Base-by-base conservation (phyloP, 2,113 vertebrate species). In the Mungos mungo region DNA sequence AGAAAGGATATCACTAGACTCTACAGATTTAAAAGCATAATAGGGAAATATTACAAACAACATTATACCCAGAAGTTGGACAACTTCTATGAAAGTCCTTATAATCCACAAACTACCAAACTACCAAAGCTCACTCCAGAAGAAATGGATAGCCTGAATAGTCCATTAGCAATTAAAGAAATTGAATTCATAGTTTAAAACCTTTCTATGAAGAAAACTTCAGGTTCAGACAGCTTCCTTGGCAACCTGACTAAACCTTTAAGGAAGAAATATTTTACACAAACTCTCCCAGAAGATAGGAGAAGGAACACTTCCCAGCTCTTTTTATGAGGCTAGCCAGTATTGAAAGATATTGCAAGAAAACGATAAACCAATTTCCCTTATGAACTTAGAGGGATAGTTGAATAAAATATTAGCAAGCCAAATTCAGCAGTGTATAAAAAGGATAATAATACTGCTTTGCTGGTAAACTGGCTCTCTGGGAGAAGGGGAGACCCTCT, bases 241-340 rank as follows among this genome's bases (percentile, higher is more conserved):
- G 65, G 52, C 80, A 85, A 89, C 85, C 50, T 79, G 63, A 47
- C 65, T 41, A 69, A 79, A 71, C 21, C 29, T 85, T 76, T 93
- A 52, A 93, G n/a, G 63, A 95, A 66, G 94, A 92, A 95, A 81
- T 91, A 57, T 60, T 80, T 52, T 95, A 63, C 16, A 47, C 84
- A 80, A 29, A 69, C 2, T 66, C 69, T 68, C 90, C 45, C 57
- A 65, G 38, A 65, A 85, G 65, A 52, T 54, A 69, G 60, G n/a
- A 90, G n/a, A n/a, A 69, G 68, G 52, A 47, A 35, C 31, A 74
- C n/a, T 74, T 74, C 25, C 29, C 66, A 92, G 9, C 52, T 92
- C 52, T 71, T 52, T 79, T 82, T 72, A 38, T 89, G 33, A 87
- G 33, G 27, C 31, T 87, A 50, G 31, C 27, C 86, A 69, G 69